Percentiles rank a stretch among this genome's conserved stretches.
Conservation (phyloP, 2,797 vertebrate genomes). For the Tamandua tetradactyla region DNA sequence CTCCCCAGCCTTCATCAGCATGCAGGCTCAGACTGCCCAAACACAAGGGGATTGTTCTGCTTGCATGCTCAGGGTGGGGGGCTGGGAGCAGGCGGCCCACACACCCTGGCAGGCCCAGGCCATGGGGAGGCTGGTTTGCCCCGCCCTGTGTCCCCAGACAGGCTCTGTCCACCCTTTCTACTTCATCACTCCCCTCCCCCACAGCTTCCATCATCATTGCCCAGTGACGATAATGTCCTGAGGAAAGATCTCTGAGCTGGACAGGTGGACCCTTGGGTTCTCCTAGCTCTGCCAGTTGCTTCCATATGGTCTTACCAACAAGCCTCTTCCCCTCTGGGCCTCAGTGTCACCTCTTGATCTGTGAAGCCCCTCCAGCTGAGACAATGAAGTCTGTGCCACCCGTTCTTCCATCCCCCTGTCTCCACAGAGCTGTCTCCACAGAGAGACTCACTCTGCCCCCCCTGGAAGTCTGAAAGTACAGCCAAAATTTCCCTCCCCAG, state of each 20-base stretch:
- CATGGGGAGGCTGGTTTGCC: slow-evolving; percentile 64
- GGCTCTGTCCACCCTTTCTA: slow-evolving; percentile 32
- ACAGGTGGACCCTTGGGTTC: not conserved
- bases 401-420: not conserved
- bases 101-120: slow-evolving; percentile 79
- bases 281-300: not conserved
- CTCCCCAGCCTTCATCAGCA: slow-evolving; percentile 77
- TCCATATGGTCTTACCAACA: not conserved
- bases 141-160: slow-evolving; percentile 70
- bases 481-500: not conserved
- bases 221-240: not conserved
- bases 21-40: slow-evolving; percentile 74
- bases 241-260: not conserved
- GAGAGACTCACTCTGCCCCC: not conserved
- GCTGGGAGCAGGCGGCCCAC: slow-evolving; percentile 79
- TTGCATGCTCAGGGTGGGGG: slow-evolving; percentile 77
- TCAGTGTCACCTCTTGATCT: not conserved
- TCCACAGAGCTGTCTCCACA: not conserved
- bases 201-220: slow-evolving; percentile 5
- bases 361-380: not conserved
- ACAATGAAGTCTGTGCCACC: not conserved
- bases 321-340: not conserved
- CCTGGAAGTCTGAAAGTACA: not conserved
- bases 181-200: not conserved
- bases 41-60: slow-evolving; percentile 82